phyloP scores from a whole-genome alignment of 2,797 vertebrate species.

The Pseudochirops corinnae region DNA sequence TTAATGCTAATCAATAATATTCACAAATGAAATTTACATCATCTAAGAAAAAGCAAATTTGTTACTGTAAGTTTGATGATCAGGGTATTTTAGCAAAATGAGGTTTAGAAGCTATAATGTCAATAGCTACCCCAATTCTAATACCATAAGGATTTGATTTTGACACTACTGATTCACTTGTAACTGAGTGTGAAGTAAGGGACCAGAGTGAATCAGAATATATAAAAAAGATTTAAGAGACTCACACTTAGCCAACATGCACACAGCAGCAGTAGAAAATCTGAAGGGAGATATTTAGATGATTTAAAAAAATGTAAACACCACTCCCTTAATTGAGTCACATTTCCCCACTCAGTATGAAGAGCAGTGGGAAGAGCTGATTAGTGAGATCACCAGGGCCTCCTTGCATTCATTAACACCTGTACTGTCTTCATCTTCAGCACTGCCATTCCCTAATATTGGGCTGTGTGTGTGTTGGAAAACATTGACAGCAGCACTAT shows the following conservation, averaged over 20 bases:
- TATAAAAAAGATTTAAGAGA: conserved; percentile 47
- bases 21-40: conserved; percentile 43
- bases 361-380: conserved; percentile 56
- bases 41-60: conserved; percentile 1
- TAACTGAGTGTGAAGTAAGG: conserved; percentile 29
- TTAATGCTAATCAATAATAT: background rate
- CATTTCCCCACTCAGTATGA: conserved; percentile 55
- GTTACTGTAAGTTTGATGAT: conserved; percentile 29
- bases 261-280: conserved; percentile 55
- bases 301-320: conserved; percentile 56
- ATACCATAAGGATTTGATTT: background rate
- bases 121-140: background rate
- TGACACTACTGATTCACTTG: background rate
- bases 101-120: background rate
- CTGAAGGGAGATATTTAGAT: conserved; percentile 50
- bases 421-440: conserved; percentile 23
- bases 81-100: background rate
- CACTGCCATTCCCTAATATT: background rate
- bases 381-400: conserved; percentile 58
- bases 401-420: conserved; percentile 34
- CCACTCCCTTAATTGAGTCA: conserved; percentile 63
- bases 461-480: background rate
- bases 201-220: conserved; percentile 45
- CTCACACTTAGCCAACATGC: conserved; percentile 50
- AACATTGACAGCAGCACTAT: background rate